phyloP scores from a whole-genome alignment of 1,140 invertebrate species.

The Aphidius gifuensis region DNA sequence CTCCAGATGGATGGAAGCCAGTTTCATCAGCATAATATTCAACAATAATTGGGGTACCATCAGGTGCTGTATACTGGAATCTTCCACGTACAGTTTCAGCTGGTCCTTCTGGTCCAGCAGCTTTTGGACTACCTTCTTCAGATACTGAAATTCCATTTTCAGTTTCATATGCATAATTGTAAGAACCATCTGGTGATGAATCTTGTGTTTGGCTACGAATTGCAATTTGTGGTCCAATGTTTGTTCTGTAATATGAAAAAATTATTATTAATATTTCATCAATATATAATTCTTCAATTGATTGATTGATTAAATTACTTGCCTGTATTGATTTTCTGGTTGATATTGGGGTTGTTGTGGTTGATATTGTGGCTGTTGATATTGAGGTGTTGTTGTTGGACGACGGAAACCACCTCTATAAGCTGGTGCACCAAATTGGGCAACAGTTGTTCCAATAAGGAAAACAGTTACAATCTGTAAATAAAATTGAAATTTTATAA shows the following conservation, averaged over 20 bases:
- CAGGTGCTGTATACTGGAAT: slow-evolving; percentile 71
- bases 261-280: slow-evolving; percentile 26
- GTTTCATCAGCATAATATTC: slow-evolving; percentile 76
- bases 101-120: slow-evolving; percentile 39
- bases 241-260: slow-evolving; percentile 1
- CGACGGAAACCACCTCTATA: slow-evolving; percentile 34
- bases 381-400: slow-evolving; percentile 14
- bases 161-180: slow-evolving; percentile 48
- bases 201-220: slow-evolving; percentile 46
- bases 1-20: slow-evolving; percentile 63
- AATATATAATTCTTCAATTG: slow-evolving; percentile 26
- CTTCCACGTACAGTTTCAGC: slow-evolving; percentile 59
- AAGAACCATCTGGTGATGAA: slow-evolving; percentile 46
- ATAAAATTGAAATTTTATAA: slow-evolving; percentile 7
- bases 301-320: too few species aligned
- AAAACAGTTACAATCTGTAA: slow-evolving; percentile 44
- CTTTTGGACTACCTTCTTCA: slow-evolving; percentile 49
- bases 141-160: slow-evolving; percentile 50
- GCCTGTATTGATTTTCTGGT: slow-evolving; percentile 24
- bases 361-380: slow-evolving; percentile 16
- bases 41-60: slow-evolving; percentile 67
- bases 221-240: slow-evolving; percentile 36
- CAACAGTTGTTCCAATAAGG: slow-evolving; percentile 38
- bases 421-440: slow-evolving; percentile 40
- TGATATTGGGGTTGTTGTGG: slow-evolving; percentile 33